These are phyloP conservation scores for Pongo pygmaeus DNA, from an alignment of 2,113 vertebrate species.

Conservation along the genomic window DNA sequence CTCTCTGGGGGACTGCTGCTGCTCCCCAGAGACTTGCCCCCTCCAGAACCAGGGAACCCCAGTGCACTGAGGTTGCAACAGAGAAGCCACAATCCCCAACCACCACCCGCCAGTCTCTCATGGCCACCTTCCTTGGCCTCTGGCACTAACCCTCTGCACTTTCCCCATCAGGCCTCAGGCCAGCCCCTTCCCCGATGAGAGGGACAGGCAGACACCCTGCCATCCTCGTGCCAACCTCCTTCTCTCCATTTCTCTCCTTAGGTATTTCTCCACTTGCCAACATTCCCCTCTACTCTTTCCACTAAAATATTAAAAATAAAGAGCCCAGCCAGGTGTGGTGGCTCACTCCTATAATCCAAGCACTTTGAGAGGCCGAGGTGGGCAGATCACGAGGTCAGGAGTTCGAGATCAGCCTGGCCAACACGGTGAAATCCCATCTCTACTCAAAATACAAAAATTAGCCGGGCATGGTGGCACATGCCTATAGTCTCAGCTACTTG, in stretches of 20 bases:
- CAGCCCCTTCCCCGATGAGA: not conserved
- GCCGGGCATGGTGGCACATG: too few relatives aligned
- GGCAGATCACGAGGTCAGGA: too few relatives aligned
- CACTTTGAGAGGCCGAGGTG: too few relatives aligned
- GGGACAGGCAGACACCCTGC: accelerated
- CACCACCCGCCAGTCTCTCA: not conserved
- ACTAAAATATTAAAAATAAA: not conserved
- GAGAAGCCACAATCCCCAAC: not conserved
- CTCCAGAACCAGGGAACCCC: not conserved
- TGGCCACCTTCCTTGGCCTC: not conserved
- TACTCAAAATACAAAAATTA: too few relatives aligned
- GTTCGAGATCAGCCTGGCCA: too few relatives aligned
- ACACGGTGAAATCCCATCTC: too few relatives aligned
- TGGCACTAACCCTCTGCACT: not conserved
- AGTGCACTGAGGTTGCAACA: not conserved
- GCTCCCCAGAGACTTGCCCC: not conserved
- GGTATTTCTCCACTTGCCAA: not conserved
- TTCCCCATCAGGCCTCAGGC: not conserved
- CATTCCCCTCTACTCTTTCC: not conserved
- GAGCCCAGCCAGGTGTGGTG: accelerated
- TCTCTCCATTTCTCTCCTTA: not conserved
- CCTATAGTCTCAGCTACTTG: too few relatives aligned
- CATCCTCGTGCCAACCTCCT: not conserved
- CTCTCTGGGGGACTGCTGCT: not conserved
- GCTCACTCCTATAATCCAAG: too few relatives aligned